These are phyloP conservation scores for Apostichopus japonicus DNA, from an alignment of 35 echinoderm and acorn worm species.

Conservation along the genomic window DNA sequence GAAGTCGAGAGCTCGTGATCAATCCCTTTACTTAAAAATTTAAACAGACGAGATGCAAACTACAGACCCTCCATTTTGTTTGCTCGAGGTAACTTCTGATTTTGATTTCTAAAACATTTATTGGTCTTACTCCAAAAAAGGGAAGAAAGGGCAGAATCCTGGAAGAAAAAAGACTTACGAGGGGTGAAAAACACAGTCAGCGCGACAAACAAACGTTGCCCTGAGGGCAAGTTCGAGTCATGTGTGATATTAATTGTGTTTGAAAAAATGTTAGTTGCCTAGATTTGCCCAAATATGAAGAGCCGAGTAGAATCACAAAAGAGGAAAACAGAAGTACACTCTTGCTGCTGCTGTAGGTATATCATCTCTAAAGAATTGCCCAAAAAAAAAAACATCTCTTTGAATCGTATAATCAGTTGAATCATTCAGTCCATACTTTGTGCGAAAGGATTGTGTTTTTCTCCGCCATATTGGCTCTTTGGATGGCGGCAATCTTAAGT, in stretches of 20 bases:
- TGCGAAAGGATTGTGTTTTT: no score
- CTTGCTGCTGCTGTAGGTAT: no score
- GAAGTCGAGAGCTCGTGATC: not conserved
- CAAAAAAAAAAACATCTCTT: no score
- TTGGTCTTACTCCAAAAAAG: not conserved
- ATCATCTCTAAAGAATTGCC: no score
- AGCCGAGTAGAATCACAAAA: not conserved
- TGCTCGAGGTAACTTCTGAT: constrained; percentile 40
- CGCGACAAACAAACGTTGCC: constrained; percentile 22
- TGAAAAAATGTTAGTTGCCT: constrained; percentile 17
- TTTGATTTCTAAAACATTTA: constrained; percentile 45
- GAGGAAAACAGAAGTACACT: no score
- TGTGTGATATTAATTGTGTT: constrained; percentile 39
- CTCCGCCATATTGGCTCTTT: no score
- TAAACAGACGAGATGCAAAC: constrained; percentile 4
- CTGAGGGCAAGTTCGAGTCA: not conserved
- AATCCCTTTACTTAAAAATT: not conserved
- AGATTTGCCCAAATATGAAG: constrained; percentile 12
- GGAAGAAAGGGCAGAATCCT: not conserved
- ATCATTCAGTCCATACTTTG: no score
- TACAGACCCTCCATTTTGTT: constrained; percentile 1
- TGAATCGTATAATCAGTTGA: no score
- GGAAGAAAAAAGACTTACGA: not conserved
- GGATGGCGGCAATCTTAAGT: no score
- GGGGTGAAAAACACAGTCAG: not conserved